Percentiles rank a stretch among this genome's conserved stretches.
Conservation (phyloP, 2,113 vertebrate genomes). For the Odontophorus gujanensis region DNA sequence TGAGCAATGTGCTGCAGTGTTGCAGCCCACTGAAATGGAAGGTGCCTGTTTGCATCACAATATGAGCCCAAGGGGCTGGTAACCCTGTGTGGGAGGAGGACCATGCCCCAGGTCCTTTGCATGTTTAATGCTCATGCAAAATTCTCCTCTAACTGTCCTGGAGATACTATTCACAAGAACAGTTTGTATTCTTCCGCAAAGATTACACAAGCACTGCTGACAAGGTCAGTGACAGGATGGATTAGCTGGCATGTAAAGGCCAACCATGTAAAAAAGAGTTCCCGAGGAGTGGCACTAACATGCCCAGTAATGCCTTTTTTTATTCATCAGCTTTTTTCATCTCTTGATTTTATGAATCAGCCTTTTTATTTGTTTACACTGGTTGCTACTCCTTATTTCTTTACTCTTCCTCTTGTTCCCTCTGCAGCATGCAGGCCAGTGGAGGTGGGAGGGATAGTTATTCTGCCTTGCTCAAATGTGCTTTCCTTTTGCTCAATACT, state of each 20-base stretch:
- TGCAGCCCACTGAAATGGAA: no score
- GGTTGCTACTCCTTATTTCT: background rate
- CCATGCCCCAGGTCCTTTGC: background rate
- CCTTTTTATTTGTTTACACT: background rate
- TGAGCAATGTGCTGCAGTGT: no score
- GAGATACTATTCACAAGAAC: constrained; percentile 21
- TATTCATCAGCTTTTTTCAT: constrained; percentile 19
- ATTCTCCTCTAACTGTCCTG: background rate
- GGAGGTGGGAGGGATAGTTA: background rate
- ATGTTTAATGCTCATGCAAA: background rate
- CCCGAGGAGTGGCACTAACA: background rate
- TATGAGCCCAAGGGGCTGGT: background rate
- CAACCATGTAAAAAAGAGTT: constrained; percentile 18
- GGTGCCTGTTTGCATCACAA: background rate
- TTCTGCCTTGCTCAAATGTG: background rate
- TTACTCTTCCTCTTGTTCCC: background rate
- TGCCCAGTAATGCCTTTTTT: background rate
- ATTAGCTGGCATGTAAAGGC: constrained; percentile 48
- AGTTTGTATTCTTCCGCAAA: constrained; percentile 5
- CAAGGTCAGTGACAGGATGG: constrained; percentile 46
- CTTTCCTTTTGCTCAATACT: background rate
- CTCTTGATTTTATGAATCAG: background rate
- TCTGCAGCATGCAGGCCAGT: background rate
- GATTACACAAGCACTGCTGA: constrained; percentile 38
- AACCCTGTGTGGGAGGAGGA: background rate